phyloP scores from a whole-genome alignment of 2,113 vertebrate genomes.

The Eulacestoma nigropectus region DNA sequence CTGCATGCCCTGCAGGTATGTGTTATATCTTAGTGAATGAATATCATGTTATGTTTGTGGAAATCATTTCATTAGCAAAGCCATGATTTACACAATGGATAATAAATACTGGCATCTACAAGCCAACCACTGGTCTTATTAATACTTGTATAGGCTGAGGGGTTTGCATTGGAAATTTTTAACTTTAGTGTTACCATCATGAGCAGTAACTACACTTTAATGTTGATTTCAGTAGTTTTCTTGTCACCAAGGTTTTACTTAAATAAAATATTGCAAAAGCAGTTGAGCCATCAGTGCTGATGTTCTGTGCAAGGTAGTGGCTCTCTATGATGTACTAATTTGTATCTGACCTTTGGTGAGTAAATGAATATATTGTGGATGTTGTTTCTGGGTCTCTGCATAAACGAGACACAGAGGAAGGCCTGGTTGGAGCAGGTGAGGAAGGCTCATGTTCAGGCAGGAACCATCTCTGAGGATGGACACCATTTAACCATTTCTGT shows the following conservation, averaged over 20 bases:
- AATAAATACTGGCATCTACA: not conserved
- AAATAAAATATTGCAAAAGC: not conserved
- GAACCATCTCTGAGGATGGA: not conserved
- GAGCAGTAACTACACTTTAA: not conserved
- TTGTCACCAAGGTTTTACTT: not conserved
- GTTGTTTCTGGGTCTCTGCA: not conserved
- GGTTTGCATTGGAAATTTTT: not conserved
- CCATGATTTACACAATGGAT: not conserved
- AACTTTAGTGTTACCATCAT: not conserved
- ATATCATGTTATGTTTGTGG: slow-evolving; percentile 4
- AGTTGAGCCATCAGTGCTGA: not conserved
- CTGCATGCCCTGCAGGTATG: slow-evolving; percentile 5
- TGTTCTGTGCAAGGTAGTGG: not conserved
- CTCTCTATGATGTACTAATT: not conserved
- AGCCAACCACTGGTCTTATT: not conserved
- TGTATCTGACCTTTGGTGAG: not conserved
- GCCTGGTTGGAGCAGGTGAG: not conserved
- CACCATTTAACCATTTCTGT: rapidly evolving
- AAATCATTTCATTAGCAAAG: slow-evolving; percentile 17
- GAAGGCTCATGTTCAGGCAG: not conserved
- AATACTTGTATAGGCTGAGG: not conserved
- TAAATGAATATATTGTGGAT: not conserved
- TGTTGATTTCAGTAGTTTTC: not conserved
- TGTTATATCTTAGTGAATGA: not conserved
- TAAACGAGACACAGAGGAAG: not conserved